Percentiles rank a stretch among this genome's conserved stretches.
phyloP scores from a whole-genome alignment of 2,888 invertebrate species.

The Lepidocyrtoides sp. region DNA sequence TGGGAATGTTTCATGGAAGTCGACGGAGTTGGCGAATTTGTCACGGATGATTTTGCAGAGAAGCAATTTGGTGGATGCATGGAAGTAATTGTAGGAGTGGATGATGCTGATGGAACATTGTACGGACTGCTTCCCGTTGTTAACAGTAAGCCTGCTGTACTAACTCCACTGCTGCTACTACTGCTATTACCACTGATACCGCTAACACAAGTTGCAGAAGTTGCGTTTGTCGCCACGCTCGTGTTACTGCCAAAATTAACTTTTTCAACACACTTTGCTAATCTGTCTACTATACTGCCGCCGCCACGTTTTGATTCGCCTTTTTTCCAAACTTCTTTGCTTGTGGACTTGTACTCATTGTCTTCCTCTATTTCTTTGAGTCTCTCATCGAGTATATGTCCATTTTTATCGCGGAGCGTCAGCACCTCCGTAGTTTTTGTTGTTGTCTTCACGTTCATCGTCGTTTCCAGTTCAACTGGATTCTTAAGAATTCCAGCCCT shows the following conservation, averaged over 20 bases:
- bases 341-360: constrained; percentile 89
- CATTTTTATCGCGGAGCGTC: constrained; percentile 89
- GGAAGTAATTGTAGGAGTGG: constrained; percentile 66
- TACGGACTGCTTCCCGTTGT: constrained; percentile 43
- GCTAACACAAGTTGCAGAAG: constrained; percentile 55
- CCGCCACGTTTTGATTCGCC: constrained; percentile 41
- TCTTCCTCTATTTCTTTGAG: constrained; percentile 91
- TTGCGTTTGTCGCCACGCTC: constrained; percentile 72
- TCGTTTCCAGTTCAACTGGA: constrained; percentile 91
- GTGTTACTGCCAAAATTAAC: constrained; percentile 75
- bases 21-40: constrained; percentile 74
- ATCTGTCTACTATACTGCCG: constrained; percentile 53
- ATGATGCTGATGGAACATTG: constrained; percentile 61
- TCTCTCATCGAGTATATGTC: constrained; percentile 91
- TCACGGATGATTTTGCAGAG: constrained; percentile 78
- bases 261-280: constrained; percentile 76
- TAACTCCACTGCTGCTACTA: constrained; percentile 30
- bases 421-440: constrained; percentile 91
- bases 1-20: constrained; percentile 79
- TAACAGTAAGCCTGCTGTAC: constrained; percentile 39
- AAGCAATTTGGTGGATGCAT: constrained; percentile 70
- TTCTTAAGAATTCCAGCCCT: constrained; percentile 89
- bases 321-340: constrained; percentile 85
- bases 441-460: constrained; percentile 91
- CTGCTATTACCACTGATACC: constrained; percentile 63